Percentiles rank a stretch among this genome's conserved stretches.
These are phyloP conservation scores for Ophraella communa DNA, from an alignment of 2,888 invertebrate species.

Conservation along the genomic window DNA sequence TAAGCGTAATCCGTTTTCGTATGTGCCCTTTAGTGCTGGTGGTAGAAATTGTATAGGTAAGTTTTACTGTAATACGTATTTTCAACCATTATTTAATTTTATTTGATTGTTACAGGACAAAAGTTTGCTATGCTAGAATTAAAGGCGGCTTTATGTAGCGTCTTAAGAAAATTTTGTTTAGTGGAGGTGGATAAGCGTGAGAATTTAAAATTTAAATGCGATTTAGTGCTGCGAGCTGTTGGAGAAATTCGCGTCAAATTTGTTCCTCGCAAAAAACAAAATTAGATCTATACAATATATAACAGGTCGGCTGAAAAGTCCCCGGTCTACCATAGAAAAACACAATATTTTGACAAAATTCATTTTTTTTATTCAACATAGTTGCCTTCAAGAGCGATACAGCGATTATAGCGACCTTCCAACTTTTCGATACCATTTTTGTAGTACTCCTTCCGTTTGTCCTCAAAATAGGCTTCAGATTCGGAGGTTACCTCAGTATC, in stretches of 20 bases:
- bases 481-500: no score
- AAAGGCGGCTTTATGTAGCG: slow-evolving; percentile 64
- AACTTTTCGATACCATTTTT: no score
- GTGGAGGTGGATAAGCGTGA: slow-evolving; percentile 59
- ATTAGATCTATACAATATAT: no score
- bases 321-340: no score
- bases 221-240: slow-evolving; percentile 60
- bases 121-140: slow-evolving; percentile 71
- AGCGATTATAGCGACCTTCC: no score
- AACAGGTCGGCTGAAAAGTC: no score
- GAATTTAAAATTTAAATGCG: slow-evolving; percentile 58
- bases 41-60: slow-evolving; percentile 57
- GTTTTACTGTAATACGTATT: no score
- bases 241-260: slow-evolving; percentile 16
- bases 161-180: slow-evolving; percentile 63
- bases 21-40: slow-evolving; percentile 59
- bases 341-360: no score
- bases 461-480: no score
- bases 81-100: background rate
- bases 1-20: slow-evolving; percentile 57
- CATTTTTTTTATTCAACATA: no score
- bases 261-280: slow-evolving; percentile 10
- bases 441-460: no score
- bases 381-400: no score
- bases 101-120: slow-evolving; percentile 62